These are phyloP conservation scores for Apogon hyalosoma DNA, from an alignment of 2,797 vertebrate species.

Conservation along the genomic window DNA sequence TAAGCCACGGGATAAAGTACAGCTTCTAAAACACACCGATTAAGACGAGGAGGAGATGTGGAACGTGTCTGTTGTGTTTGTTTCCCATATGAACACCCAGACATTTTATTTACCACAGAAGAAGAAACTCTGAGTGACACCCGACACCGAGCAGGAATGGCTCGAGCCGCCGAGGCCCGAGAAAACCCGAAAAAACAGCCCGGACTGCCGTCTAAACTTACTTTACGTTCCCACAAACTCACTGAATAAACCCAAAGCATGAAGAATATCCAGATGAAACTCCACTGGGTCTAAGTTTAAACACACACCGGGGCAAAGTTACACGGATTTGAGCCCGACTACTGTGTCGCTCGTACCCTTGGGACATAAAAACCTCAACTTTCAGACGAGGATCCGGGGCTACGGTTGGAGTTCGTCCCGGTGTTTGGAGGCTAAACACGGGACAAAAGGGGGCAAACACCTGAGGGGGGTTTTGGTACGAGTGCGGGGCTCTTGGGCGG, in stretches of 20 bases:
- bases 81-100: slow-evolving; percentile 14
- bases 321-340: neutral
- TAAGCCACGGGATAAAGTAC: slow-evolving; percentile 13
- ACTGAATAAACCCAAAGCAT: neutral
- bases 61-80: neutral
- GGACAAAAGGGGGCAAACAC: neutral
- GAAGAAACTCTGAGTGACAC: slow-evolving; percentile 67
- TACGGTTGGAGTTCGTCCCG: neutral
- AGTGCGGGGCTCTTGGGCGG: slow-evolving; percentile 6
- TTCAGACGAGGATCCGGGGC: slow-evolving; percentile 23
- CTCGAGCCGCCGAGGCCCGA: slow-evolving; percentile 74
- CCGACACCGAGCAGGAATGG: slow-evolving; percentile 79
- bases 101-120: slow-evolving; percentile 26
- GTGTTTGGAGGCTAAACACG: neutral
- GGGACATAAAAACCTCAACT: slow-evolving; percentile 53
- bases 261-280: neutral
- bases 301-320: slow-evolving; percentile 7
- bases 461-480: neutral
- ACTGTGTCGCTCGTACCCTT: slow-evolving; percentile 30
- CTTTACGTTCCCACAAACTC: neutral
- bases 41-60: neutral
- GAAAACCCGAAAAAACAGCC: slow-evolving; percentile 26
- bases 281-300: neutral
- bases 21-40: neutral
- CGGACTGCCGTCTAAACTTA: slow-evolving; percentile 46